Evolutionary conservation across 2,797 vertebrate species (phyloP), one percentile per base, ranked within the genome.

Genomic region (Tragelaphus oryx): DNA sequence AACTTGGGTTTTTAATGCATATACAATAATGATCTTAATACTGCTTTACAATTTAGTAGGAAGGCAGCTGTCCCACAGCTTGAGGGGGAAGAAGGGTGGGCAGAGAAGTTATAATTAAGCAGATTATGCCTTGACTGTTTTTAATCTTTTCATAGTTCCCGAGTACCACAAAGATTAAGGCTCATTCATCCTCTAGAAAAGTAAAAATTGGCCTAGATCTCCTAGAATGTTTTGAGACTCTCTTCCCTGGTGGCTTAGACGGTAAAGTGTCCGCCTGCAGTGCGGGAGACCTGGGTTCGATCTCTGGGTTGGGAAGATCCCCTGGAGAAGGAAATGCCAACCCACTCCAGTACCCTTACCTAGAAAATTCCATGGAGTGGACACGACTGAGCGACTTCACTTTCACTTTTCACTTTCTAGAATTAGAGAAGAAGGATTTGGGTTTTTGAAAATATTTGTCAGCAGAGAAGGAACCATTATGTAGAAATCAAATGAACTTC

Each of bases 1-100:
- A 75, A 89, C 54, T 88, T 95, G 50, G 81, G 41, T 54, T 86
- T 87, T 75, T 76, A 93, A 96, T 88, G 92, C 86, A 82, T 97
- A 97, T 96, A 97, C 98, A 97, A 85, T 87, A 95, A 95, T 93
- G 80, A 71, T 89, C 78, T 81, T 89, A 87, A 85, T 82, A 94
- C 96, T 92, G 94, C 91, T 96, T 87, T 81, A 84, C 74, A 93
- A 86, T 94, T 89, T 57, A 30, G 12, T 55, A 57, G 93, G 91
- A 92, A 97, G 92, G 93, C 82, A 78, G 90, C 87, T 41, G 48
- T 95, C 79, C 88, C 92, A 60, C 65, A 60, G 65, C 65, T 44
- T 60, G 94, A 86, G 76, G 74, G 62, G 52, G 54, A 71, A 71
- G 33, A 71, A 71, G 20, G 20, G 37, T 20, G 24, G 28, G 85